Evolutionary conservation across 2,113 vertebrate species (phyloP), one percentile per base, ranked within the genome.

Genomic region (Numida meleagris): DNA sequence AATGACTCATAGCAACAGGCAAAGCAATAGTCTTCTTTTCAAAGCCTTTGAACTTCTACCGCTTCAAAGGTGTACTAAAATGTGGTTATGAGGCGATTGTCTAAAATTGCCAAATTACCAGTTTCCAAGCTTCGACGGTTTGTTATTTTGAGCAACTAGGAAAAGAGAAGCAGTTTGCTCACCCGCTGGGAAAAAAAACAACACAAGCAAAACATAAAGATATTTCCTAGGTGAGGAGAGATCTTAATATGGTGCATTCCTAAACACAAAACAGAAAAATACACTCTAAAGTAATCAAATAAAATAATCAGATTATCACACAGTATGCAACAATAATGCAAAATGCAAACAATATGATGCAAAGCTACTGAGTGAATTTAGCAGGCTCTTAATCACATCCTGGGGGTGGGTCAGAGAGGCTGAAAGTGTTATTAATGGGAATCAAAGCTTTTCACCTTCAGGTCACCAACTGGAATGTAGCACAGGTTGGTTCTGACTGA

Each of bases 31-130:
- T 94, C 46, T 70, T 97, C 96, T 91, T 90, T 94, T 84, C 94
- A 95, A 98, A 97, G 97, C 84, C 98, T 98, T 99, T 99, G 98
- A 99, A 98, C 98, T 98, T 96, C 48, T 82, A 89, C 68, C 14
- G 97, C 98, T 98, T 99, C 98, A 99, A 98, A 99, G 98, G 98
- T 98, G 96, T 97, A 79, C 97, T 91, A 61, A 97, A 96, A 96
- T 90, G 94, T 95, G 97, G 98, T 98, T 98, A 98, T 95, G 93
- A 97, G 97, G 95, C 68, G 96, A 98, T 97, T 97, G 98, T 98
- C 97, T 97, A 91, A 98, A 98, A 97, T 96, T 97, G 96, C 97
- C 97, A 98, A 98, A 98, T 98, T 98, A 97, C 98, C 96, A 96
- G 96, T 97, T 98, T 96, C 97, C 93, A 96, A 97, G 97, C 95